Evolutionary conservation across 2,888 invertebrate species (phyloP).

Genomic region (Eilema depressum): DNA sequence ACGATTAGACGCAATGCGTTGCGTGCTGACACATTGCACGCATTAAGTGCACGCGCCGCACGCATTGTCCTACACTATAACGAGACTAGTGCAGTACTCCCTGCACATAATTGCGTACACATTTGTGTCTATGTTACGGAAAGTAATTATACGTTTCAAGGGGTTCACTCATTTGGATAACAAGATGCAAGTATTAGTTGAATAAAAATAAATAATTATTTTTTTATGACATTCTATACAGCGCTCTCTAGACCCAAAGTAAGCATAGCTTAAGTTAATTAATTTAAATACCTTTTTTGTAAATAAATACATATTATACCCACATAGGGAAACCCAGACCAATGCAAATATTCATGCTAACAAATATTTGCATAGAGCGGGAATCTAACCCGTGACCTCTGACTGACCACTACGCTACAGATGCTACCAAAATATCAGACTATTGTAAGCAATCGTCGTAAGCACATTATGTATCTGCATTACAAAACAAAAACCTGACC

Average conservation of each 20-base stretch:
- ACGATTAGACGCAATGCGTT: constrained; percentile 25
- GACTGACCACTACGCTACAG: too few relatives aligned
- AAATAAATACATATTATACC: too few relatives aligned
- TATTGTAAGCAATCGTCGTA: not conserved
- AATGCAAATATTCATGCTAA: too few relatives aligned
- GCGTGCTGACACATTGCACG: constrained; percentile 11
- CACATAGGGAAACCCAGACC: too few relatives aligned
- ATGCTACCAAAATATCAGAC: not conserved
- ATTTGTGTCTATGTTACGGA: not conserved
- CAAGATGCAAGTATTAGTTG: too few relatives aligned
- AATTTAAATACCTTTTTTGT: too few relatives aligned
- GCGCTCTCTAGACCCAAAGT: too few relatives aligned
- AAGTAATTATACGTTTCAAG: not conserved
- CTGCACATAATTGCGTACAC: constrained; percentile 4
- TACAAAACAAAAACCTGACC: constrained; percentile 13
- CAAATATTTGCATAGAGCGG: too few relatives aligned
- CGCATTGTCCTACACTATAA: constrained; percentile 10
- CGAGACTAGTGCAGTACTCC: not conserved
- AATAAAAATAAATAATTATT: too few relatives aligned
- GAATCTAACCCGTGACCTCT: too few relatives aligned
- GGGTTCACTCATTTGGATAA: constrained; percentile 3
- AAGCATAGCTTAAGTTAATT: too few relatives aligned
- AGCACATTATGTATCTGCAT: not conserved
- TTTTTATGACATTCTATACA: too few relatives aligned
- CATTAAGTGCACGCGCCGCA: constrained; percentile 7